Evolutionary conservation across 1,140 invertebrate genomes (phyloP).

Genomic region (Drepana arcuata): DNA sequence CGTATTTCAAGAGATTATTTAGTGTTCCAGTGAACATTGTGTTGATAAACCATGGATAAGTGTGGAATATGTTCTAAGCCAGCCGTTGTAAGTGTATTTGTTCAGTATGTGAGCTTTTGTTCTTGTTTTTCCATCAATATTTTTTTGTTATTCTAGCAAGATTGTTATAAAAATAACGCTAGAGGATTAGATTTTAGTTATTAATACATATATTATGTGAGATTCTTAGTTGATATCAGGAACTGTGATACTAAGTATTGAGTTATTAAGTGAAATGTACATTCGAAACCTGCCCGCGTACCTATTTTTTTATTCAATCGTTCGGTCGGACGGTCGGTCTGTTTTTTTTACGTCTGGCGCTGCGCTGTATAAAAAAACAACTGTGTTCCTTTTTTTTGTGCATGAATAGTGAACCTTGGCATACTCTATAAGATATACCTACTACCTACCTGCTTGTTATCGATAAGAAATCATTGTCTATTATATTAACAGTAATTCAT

Average conservation of each 20-base stretch:
- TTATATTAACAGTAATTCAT: too few species aligned
- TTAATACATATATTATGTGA: too few species aligned
- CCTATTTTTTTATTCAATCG: constrained; percentile 53
- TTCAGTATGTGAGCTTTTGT: constrained; percentile 12
- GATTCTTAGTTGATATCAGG: too few species aligned
- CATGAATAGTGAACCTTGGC: constrained; percentile 37
- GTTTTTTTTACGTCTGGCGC: constrained; percentile 68
- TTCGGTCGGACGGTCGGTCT: constrained; percentile 27
- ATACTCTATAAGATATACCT: too few species aligned
- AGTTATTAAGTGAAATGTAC: too few species aligned
- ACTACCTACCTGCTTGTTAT: too few species aligned
- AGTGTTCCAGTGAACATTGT: constrained; percentile 19
- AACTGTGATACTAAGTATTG: too few species aligned
- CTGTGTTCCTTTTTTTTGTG: constrained; percentile 43
- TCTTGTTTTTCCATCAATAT: constrained; percentile 37
- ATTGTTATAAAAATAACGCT: constrained; percentile 57
- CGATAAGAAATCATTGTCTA: too few species aligned
- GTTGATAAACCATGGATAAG: constrained; percentile 48
- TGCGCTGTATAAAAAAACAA: constrained; percentile 52
- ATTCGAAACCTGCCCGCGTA: constrained; percentile 65
- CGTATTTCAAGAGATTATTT: constrained; percentile 37
- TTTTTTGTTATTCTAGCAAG: constrained; percentile 65
- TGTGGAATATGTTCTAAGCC: constrained; percentile 61
- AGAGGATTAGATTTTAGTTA: too few species aligned
- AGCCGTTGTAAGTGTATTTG: constrained; percentile 43